Conservation (phyloP, 2,797 vertebrate genomes). For the Dipus sagitta region DNA sequence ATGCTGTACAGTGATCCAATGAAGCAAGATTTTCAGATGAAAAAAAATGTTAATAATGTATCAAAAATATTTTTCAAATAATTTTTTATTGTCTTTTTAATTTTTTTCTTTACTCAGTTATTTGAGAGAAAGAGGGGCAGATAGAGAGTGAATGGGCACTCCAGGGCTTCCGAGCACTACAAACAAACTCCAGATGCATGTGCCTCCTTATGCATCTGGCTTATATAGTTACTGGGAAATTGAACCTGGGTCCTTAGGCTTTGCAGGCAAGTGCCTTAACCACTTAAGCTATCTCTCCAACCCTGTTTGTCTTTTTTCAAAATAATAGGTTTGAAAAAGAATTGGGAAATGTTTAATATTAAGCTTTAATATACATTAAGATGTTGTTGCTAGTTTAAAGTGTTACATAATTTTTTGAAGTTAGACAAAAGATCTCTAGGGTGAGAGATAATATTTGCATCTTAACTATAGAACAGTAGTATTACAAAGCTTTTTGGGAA, state of each 20-base stretch:
- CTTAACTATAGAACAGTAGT: constrained; percentile 21
- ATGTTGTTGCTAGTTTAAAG: constrained; percentile 54
- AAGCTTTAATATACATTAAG: constrained; percentile 51
- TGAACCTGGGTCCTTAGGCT: too few species aligned
- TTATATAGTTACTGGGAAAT: too few species aligned
- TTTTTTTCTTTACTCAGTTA: too few species aligned
- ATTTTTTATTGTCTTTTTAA: background rate
- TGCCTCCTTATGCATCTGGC: too few species aligned
- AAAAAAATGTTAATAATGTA: constrained; percentile 8
- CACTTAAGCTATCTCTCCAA: too few species aligned
- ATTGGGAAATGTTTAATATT: constrained; percentile 44
- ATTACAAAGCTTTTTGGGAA: constrained; percentile 33
- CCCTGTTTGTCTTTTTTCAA: constrained; percentile 21
- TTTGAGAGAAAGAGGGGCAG: too few species aligned
- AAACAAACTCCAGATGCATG: too few species aligned
- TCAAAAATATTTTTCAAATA: constrained; percentile 54
- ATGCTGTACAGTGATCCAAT: constrained; percentile 3
- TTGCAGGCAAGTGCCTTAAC: too few species aligned
- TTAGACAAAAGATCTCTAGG: constrained; percentile 22
- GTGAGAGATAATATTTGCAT: constrained; percentile 47
- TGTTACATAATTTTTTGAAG: constrained; percentile 59
- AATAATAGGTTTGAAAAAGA: constrained; percentile 27
- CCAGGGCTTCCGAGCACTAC: too few species aligned
- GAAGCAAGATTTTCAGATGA: constrained; percentile 42
- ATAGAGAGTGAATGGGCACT: too few species aligned